A percentile compares a stretch with the other conserved stretches of the same genome.
Evolutionary conservation across 2,888 invertebrate species (phyloP).

Genomic region (Pharmacophagus antenor): DNA sequence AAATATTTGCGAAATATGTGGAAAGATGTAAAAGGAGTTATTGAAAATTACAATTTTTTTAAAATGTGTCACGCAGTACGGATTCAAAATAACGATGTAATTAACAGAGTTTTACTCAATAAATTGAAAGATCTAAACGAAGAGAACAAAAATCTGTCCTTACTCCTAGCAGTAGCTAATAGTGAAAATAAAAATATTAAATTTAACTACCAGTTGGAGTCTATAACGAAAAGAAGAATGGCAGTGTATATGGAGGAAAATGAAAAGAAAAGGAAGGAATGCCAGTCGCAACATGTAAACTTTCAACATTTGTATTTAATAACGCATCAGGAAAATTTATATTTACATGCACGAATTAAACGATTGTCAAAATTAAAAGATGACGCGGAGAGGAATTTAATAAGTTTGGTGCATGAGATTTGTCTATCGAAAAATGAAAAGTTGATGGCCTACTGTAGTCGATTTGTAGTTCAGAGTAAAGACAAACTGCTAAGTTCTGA

Average conservation of each 20-base stretch:
- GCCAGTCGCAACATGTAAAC: constrained; percentile 51
- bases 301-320: constrained; percentile 64
- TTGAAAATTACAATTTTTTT: constrained; percentile 23
- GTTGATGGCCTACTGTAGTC: constrained; percentile 58
- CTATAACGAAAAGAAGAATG: constrained; percentile 57
- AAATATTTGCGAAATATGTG: constrained; percentile 36
- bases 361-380: constrained; percentile 58
- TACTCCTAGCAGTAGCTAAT: constrained; percentile 55
- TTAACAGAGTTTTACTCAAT: constrained; percentile 49
- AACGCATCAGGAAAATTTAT: constrained; percentile 64
- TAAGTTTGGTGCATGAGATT: constrained; percentile 56
- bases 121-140: constrained; percentile 55
- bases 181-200: constrained; percentile 63
- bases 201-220: constrained; percentile 56
- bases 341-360: constrained; percentile 53
- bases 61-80: constrained; percentile 27
- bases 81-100: constrained; percentile 32
- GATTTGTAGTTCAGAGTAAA: constrained; percentile 57
- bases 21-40: constrained; percentile 30
- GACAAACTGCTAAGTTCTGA: constrained; percentile 56
- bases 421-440: constrained; percentile 58
- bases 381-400: constrained; percentile 54
- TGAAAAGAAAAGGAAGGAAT: constrained; percentile 58
- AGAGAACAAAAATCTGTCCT: constrained; percentile 55
- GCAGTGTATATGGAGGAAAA: constrained; percentile 52